Evolutionary conservation across 1,140 invertebrate genomes (phyloP), one percentile per base, ranked within the genome.

Genomic region (Penaeus indicus): DNA sequence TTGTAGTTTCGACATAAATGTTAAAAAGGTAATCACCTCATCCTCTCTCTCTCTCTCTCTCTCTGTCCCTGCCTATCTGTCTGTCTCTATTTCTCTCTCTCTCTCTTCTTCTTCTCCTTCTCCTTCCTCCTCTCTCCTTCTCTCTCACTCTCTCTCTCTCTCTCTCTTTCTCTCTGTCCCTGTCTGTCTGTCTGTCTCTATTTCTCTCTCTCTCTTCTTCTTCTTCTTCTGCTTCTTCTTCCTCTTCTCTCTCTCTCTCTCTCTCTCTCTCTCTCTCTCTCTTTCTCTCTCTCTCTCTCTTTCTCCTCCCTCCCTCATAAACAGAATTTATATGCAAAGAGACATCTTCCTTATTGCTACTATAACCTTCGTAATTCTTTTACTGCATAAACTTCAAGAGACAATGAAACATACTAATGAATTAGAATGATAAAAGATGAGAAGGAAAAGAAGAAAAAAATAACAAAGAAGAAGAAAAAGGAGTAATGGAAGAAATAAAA

Each of bases 1-100:
- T 4, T 42, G 4, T 4, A 42, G 38, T 42, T 42, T 7, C 38
- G 38, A 42, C 38, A 42, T 42, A 3, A 42, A 42, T 42, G 38
- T 1, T 42, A 42, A 42, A 42, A 42, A 42, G 38, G 7, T 3
- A 42, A 4, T 7, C 7, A 42, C 38, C 38, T 42, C 7, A 3
- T 42, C 38, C 38, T 42, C 54, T 1, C 1, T 13, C 54, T 13
- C 8, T 54, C 54, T 54, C 54, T 54, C 54, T 54, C 54, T 54
- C 47, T 54, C 47, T 54, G 3, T 54, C 47, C 11, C 47, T 54
- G 3, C 11, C 47, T 54, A 0, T 62, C 61, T 64, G 13, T 83
- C 60, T 83, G 25, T 83, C 80, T 83, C 81, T 83, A 18, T 83
- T 62, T 38, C 25, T 63, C 81, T 19, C 61, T 83, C 81, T 67